phyloP scores from a whole-genome alignment of 2,888 invertebrate genomes.

The Ceraclea dissimilis region DNA sequence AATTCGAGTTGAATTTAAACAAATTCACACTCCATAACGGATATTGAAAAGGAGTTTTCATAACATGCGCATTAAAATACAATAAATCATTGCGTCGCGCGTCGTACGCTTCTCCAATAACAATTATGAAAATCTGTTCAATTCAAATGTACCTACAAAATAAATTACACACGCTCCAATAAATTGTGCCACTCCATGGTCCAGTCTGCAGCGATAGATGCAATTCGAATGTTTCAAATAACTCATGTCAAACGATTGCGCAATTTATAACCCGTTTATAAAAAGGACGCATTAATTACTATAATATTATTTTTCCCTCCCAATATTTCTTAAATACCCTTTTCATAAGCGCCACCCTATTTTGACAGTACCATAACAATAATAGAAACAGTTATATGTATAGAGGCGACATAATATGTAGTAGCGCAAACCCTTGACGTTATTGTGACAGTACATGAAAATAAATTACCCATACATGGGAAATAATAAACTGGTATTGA shows the following conservation, averaged over 20 bases:
- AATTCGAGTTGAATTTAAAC: neutral
- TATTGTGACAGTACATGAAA: slow-evolving; percentile 10
- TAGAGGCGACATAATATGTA: neutral
- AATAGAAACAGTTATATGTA: too few relatives aligned
- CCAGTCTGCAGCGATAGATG: neutral
- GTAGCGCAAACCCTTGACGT: slow-evolving; percentile 2
- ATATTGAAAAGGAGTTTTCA: neutral
- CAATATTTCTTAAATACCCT: too few relatives aligned
- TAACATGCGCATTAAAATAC: neutral
- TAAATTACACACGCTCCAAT: neutral
- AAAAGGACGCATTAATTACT: too few relatives aligned
- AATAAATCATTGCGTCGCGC: neutral
- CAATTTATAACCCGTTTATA: too few relatives aligned
- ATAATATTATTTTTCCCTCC: too few relatives aligned
- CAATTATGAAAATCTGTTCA: neutral
- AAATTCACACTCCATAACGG: slow-evolving; percentile 1
- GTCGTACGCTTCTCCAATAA: neutral
- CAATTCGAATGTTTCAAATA: neutral
- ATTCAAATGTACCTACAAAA: neutral
- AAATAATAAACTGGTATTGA: slow-evolving; percentile 21
- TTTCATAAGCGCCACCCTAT: too few relatives aligned
- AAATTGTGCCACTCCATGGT: neutral
- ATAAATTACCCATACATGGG: slow-evolving; percentile 18
- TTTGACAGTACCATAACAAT: too few relatives aligned
- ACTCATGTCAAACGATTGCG: too few relatives aligned